Percentiles rank a stretch among this genome's conserved stretches.
phyloP scores from a whole-genome alignment of 2,113 vertebrate genomes.

The Labeo catla region DNA sequence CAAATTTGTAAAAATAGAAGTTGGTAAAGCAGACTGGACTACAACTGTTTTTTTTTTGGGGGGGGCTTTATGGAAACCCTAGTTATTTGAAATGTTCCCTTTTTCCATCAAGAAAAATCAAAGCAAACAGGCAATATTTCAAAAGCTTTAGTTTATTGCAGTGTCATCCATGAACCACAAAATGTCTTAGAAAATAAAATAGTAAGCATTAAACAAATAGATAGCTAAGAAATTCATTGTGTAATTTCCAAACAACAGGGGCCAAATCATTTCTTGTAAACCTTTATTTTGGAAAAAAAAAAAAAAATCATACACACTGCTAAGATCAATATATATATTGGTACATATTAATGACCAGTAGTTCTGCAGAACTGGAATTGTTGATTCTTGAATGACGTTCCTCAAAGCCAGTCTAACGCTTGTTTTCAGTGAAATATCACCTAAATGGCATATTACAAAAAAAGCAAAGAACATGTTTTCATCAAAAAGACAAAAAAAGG shows the following conservation, averaged over 20 bases:
- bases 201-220: constrained; percentile 41
- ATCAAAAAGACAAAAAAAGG: constrained; percentile 63
- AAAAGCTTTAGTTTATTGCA: constrained; percentile 51
- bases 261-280: constrained; percentile 69
- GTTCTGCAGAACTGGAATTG: constrained; percentile 75
- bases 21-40: too few relatives aligned
- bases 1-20: too few relatives aligned
- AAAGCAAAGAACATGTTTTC: constrained; percentile 55
- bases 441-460: constrained; percentile 61
- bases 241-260: constrained; percentile 34
- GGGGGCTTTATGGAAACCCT: neutral
- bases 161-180: constrained; percentile 41
- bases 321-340: constrained; percentile 82
- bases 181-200: constrained; percentile 29
- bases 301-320: constrained; percentile 79
- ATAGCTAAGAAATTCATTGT: constrained; percentile 17
- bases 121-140: neutral
- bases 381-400: constrained; percentile 71
- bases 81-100: neutral
- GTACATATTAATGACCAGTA: constrained; percentile 80
- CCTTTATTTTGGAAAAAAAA: constrained; percentile 74
- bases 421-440: constrained; percentile 57
- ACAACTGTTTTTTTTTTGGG: too few relatives aligned
- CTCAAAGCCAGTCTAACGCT: constrained; percentile 59
- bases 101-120: neutral